phyloP scores from a whole-genome alignment of 2,113 vertebrate genomes.

The Aspiorhynchus laticeps region DNA sequence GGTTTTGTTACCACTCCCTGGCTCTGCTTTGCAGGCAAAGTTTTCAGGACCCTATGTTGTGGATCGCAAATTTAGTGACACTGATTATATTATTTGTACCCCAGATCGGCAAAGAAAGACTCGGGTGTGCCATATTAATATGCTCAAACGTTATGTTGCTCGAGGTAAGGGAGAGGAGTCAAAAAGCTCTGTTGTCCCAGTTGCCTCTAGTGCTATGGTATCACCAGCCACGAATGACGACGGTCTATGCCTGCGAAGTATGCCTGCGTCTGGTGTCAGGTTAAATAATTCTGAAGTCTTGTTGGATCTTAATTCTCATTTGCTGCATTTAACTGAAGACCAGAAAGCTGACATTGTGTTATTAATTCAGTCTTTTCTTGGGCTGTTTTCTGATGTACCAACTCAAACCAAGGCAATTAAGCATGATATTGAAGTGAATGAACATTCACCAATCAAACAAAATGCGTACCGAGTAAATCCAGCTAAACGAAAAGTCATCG shows the following conservation, averaged over 20 bases:
- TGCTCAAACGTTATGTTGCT: not conserved
- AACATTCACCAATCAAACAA: not conserved
- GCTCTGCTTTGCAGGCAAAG: not conserved
- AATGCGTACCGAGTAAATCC: not conserved
- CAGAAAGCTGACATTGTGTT: not conserved
- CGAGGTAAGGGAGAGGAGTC: too few relatives aligned
- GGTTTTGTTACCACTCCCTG: too few relatives aligned
- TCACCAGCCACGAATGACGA: too few relatives aligned
- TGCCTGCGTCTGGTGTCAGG: too few relatives aligned
- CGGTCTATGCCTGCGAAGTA: too few relatives aligned
- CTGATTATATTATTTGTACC: not conserved
- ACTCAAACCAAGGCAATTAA: not conserved
- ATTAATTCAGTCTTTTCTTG: not conserved
- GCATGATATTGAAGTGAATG: not conserved
- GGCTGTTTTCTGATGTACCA: not conserved
- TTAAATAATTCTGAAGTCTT: too few relatives aligned
- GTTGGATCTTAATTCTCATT: too few relatives aligned
- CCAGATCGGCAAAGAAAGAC: not conserved
- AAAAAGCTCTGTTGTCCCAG: not conserved
- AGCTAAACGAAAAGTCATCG: not conserved
- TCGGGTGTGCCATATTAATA: not conserved
- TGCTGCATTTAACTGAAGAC: too few relatives aligned
- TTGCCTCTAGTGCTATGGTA: not conserved
- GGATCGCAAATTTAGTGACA: not conserved
- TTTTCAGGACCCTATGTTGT: not conserved